A percentile compares a stretch with the other conserved stretches of the same genome.
phyloP scores from a whole-genome alignment of 2,888 invertebrate species.

The Pherbina coryleti region DNA sequence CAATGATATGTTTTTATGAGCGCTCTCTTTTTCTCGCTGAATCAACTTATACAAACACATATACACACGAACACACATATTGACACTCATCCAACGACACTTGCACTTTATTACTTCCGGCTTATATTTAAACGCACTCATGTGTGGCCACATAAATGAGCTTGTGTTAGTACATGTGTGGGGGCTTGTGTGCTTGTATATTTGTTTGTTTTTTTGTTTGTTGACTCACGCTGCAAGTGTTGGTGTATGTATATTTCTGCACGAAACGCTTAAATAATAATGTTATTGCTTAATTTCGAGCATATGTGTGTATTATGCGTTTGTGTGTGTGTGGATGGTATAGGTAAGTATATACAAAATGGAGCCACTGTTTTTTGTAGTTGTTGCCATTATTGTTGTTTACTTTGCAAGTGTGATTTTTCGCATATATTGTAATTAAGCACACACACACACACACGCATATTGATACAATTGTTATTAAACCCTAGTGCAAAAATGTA shows the following conservation, averaged over 20 bases:
- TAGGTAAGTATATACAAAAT: neutral
- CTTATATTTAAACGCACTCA: neutral
- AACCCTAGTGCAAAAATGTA: neutral
- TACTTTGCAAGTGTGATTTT: conserved; percentile 38
- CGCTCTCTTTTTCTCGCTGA: no score
- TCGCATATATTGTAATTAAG: conserved; percentile 9
- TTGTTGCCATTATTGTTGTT: neutral
- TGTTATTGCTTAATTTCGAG: no score
- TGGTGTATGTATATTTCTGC: no score
- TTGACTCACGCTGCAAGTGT: neutral
- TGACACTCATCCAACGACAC: neutral
- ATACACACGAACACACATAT: neutral
- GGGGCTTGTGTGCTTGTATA: no score
- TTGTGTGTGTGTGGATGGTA: neutral
- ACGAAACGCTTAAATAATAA: no score
- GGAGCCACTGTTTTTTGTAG: neutral
- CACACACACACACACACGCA: conserved; percentile 14
- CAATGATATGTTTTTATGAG: no score
- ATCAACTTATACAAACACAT: conserved; percentile 1
- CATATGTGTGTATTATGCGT: no score
- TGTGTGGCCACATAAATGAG: neutral
- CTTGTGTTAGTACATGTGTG: no score
- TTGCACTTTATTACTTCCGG: conserved; percentile 22
- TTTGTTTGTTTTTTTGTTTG: neutral
- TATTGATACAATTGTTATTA: neutral